Conservation (phyloP, 2,113 vertebrate species). For the Leiothrix lutea region DNA sequence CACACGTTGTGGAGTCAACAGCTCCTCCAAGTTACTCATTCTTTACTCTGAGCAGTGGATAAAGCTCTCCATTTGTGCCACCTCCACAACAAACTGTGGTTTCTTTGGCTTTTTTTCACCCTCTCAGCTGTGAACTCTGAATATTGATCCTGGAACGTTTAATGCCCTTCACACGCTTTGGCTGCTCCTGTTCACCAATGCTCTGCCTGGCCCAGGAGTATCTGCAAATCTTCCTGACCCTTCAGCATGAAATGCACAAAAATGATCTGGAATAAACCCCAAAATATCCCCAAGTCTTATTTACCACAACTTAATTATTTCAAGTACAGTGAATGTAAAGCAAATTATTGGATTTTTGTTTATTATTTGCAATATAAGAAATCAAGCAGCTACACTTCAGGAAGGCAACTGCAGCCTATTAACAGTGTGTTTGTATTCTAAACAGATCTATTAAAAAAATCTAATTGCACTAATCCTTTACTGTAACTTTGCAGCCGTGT, state of each 20-base stretch:
- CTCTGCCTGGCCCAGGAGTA: background rate
- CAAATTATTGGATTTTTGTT: background rate
- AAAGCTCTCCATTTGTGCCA: background rate
- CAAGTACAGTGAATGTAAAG: background rate
- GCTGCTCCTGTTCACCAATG: background rate
- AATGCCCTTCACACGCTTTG: background rate
- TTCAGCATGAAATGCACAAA: background rate
- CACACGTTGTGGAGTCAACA: accelerated
- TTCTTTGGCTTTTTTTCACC: background rate
- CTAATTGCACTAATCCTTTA: background rate
- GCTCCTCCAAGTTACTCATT: background rate
- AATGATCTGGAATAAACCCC: background rate
- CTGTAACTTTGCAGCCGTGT: background rate
- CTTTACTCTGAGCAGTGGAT: background rate
- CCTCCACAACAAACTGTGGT: background rate
- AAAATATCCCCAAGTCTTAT: background rate
- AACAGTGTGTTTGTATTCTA: background rate
- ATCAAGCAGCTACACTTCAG: background rate
- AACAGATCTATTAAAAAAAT: background rate
- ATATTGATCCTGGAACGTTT: background rate
- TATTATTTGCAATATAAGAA: background rate
- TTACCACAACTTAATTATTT: background rate
- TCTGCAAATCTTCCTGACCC: background rate
- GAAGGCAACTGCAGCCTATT: background rate
- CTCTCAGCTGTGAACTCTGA: background rate